A percentile compares a stretch with the other conserved stretches of the same genome.
Conservation (phyloP, 1,140 invertebrate genomes). For the Leptonema lineaticorne region DNA sequence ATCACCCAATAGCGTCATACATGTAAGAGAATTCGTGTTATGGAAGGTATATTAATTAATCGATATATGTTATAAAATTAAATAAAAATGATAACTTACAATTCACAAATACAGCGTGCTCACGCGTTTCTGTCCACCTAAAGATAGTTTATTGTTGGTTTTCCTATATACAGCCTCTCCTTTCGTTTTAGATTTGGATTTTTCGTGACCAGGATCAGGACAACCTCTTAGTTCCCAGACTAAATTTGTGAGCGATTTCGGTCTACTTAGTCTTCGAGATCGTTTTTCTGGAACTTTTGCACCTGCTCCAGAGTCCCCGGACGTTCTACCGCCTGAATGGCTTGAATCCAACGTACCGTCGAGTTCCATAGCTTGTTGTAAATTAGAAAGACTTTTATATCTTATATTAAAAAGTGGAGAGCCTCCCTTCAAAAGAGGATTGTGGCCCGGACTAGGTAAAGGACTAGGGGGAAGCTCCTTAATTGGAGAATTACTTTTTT, state of each 20-base stretch:
- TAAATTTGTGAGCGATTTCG: slow-evolving; percentile 81
- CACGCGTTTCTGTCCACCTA: slow-evolving; percentile 54
- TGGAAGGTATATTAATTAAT: background rate
- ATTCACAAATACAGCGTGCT: slow-evolving; percentile 52
- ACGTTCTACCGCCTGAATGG: slow-evolving; percentile 81
- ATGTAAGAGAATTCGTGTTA: background rate
- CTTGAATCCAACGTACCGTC: slow-evolving; percentile 84
- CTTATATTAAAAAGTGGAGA: slow-evolving; percentile 80
- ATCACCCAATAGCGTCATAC: background rate
- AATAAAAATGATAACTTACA: slow-evolving; percentile 23
- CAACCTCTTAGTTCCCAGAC: slow-evolving; percentile 76
- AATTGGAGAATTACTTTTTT: slow-evolving; percentile 72
- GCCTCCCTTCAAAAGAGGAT: slow-evolving; percentile 63
- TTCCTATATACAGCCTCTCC: slow-evolving; percentile 57
- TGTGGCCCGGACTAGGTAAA: slow-evolving; percentile 53
- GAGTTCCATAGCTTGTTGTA: slow-evolving; percentile 75
- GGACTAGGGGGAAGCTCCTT: slow-evolving; percentile 68
- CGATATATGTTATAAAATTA: background rate
- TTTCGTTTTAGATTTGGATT: slow-evolving; percentile 60
- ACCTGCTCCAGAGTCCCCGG: slow-evolving; percentile 77
- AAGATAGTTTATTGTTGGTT: slow-evolving; percentile 52
- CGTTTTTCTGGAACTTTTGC: slow-evolving; percentile 80
- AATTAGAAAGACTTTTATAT: slow-evolving; percentile 79
- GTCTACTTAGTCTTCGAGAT: slow-evolving; percentile 72
- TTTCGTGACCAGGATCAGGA: slow-evolving; percentile 57